Conservation (phyloP, 2,888 invertebrate species). For the Melanostoma mellinum region DNA sequence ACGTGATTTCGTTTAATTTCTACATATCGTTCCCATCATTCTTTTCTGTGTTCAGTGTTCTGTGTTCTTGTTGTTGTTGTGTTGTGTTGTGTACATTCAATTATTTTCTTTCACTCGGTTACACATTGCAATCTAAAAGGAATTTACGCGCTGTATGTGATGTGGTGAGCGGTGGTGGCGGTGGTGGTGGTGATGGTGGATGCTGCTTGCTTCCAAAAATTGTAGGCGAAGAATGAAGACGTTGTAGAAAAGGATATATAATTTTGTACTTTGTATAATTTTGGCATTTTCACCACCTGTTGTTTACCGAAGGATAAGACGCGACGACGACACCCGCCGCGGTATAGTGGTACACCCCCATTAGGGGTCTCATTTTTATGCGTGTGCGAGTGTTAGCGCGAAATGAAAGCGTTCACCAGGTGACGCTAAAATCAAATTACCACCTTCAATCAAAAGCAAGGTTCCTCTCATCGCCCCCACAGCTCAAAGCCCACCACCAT, state of each 20-base stretch:
- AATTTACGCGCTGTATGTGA: slow-evolving; percentile 59
- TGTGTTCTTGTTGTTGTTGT: slow-evolving; percentile 5
- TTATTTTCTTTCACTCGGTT: slow-evolving; percentile 65
- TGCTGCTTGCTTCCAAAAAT: too few species aligned
- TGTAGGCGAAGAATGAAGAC: slow-evolving; percentile 41
- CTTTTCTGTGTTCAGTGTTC: not conserved
- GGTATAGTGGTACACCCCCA: slow-evolving; percentile 42
- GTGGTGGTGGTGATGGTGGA: slow-evolving; percentile 8
- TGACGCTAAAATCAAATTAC: slow-evolving; percentile 72
- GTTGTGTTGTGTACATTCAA: slow-evolving; percentile 45
- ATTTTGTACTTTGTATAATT: slow-evolving; percentile 62
- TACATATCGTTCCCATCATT: slow-evolving; percentile 24
- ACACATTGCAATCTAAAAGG: slow-evolving; percentile 70
- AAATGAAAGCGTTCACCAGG: slow-evolving; percentile 71
- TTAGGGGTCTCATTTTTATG: slow-evolving; percentile 64
- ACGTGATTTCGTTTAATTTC: slow-evolving; percentile 72
- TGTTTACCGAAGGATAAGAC: slow-evolving; percentile 53
- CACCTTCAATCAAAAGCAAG: slow-evolving; percentile 70
- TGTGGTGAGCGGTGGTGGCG: slow-evolving; percentile 9
- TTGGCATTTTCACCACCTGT: slow-evolving; percentile 70
- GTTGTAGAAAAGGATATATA: slow-evolving; percentile 33
- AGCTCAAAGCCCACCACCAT: not conserved
- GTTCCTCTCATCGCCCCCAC: not conserved
- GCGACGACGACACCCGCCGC: not conserved
- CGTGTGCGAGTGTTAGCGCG: slow-evolving; percentile 48